Percentiles rank a stretch among this genome's conserved stretches.
These are phyloP conservation scores for Chrosomus eos DNA, from an alignment of 2,797 vertebrate genomes.

Conservation along the genomic window DNA sequence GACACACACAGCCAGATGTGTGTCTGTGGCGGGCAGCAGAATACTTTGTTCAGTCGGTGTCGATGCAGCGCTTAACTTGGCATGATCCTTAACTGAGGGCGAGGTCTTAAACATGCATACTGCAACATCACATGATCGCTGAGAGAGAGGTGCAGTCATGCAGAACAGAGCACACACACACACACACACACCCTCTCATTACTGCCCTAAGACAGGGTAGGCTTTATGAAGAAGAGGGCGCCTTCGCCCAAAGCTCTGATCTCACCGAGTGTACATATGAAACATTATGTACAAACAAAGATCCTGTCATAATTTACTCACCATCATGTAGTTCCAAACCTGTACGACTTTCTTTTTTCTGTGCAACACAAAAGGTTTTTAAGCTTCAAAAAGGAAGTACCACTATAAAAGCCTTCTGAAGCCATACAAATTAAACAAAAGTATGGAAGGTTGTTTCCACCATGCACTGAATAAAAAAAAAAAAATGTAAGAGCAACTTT, in stretches of 20 bases:
- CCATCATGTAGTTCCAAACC: not conserved
- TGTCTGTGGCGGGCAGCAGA: not conserved
- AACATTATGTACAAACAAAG: not conserved
- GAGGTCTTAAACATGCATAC: conserved; percentile 35
- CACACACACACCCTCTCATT: conserved; percentile 29
- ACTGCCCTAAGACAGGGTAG: conserved; percentile 23
- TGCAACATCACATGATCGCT: conserved; percentile 51
- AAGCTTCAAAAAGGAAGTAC: not conserved
- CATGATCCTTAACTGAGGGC: too few relatives aligned
- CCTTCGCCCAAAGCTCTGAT: conserved; percentile 13
- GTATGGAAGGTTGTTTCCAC: not conserved
- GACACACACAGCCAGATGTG: not conserved
- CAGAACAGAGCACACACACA: conserved; percentile 32
- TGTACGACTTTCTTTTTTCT: not conserved
- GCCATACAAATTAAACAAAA: not conserved
- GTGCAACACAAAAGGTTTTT: not conserved
- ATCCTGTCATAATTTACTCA: not conserved
- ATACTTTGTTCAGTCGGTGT: not conserved
- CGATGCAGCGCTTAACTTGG: not conserved
- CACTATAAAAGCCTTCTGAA: not conserved
- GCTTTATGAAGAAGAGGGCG: conserved; percentile 1
- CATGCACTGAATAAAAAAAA: not conserved
- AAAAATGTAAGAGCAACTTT: too few relatives aligned
- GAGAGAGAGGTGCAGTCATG: conserved; percentile 21
- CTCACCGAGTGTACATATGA: conserved; percentile 11